Base-by-base conservation (phyloP, 1,140 invertebrate species). In the Diplogasteroides magnus region DNA sequence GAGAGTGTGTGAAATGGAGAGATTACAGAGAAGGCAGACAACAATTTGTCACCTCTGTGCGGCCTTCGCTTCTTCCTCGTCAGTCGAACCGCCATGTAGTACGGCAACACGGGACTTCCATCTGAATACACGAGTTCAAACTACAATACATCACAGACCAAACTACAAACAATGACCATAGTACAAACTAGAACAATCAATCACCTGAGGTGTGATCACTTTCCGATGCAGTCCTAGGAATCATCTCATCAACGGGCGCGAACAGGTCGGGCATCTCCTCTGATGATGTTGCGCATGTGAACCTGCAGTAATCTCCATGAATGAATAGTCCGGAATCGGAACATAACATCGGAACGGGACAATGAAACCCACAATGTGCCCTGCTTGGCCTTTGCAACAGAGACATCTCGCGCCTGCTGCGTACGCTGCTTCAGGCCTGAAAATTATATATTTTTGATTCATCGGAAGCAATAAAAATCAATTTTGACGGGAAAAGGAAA, bases 61-160 rank as follows among this genome's bases (percentile, higher is more conserved):
- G n/a, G n/a, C n/a, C n/a, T 75, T 27, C 65, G 67, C 31, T 63
- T 75, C 14, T 72, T 70, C 32, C 81, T 74, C 61, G 81, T 77
- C 27, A 81, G 48, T 61, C 80, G 60, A 11, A 81, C 81, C 58
- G 76, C 76, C 77, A 81, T 77, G 58, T 81, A 81, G 64, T 71
- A 83, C 15, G 80, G 80, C 14, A 79, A 76, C 37, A 77, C 59
- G 2, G 80, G 80, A 6, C 19, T 6, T 11, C 37, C 37, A 48
- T 48, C 37, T 48, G 6, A 48, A 48, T n/a, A n/a, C n/a, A n/a
- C n/a, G n/a, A n/a, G n/a, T n/a, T n/a, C n/a, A n/a, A n/a, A n/a
- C n/a, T n/a, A n/a, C n/a, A n/a, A n/a, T n/a, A 48, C 6, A 48
- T 48, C 37, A 48, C 6, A 48, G 37, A 48, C 19, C 37, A 48